Conservation (phyloP, 2,113 vertebrate genomes). For the Sander lucioperca region DNA sequence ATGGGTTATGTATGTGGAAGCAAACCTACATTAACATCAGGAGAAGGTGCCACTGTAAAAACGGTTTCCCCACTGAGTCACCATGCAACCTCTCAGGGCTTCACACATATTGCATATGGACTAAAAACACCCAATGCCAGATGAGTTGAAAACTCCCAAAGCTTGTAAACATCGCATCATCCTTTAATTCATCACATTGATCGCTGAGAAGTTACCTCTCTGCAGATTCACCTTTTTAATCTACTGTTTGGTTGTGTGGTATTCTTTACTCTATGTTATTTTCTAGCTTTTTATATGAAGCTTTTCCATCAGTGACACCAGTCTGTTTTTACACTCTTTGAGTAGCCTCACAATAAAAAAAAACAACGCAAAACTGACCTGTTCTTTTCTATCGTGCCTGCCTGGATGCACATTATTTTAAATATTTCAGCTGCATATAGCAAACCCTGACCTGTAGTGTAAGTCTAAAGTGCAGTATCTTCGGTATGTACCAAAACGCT, state of each 20-base stretch:
- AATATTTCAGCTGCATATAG: slow-evolving; percentile 32
- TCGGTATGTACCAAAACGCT: slow-evolving; percentile 35
- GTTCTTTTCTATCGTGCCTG: background rate
- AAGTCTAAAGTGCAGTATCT: background rate
- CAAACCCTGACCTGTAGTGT: slow-evolving; percentile 28
- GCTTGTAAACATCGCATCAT: background rate
- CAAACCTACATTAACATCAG: background rate
- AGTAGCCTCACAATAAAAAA: background rate
- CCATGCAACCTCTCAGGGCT: background rate
- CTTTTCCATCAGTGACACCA: background rate
- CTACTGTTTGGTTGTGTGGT: background rate
- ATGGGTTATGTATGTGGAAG: background rate
- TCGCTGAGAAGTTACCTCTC: background rate
- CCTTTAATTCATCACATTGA: background rate
- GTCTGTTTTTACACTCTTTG: background rate
- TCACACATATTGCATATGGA: background rate
- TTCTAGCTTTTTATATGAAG: background rate
- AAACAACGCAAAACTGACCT: background rate
- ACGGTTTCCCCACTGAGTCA: background rate
- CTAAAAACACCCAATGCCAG: too few species aligned
- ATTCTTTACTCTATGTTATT: background rate
- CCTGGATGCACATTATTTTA: background rate
- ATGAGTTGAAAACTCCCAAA: background rate
- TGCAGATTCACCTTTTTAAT: background rate
- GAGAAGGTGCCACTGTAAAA: background rate